Evolutionary conservation across 2,888 invertebrate genomes (phyloP), one percentile per base, ranked within the genome.

Genomic region (Drosophila multiciliata): DNA sequence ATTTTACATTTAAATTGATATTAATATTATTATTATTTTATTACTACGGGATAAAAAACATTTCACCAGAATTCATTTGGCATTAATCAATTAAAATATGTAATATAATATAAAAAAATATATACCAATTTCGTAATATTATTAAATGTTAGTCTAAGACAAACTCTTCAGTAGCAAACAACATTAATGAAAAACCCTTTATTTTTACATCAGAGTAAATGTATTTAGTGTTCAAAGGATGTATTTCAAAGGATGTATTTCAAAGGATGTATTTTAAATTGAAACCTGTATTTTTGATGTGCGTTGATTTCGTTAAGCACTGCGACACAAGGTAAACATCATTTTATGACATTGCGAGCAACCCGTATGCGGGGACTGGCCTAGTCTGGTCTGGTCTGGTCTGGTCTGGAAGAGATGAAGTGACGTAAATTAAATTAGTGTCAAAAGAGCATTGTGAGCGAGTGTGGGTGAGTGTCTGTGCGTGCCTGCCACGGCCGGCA

Each of bases 371-470:
- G 45, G 42, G 42, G 1, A 36, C 36, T 65, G 35, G 53, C 33
- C 60, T 33, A 20, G 20, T 15, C 23, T 29, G 26, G 17, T 0
- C 26, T 2, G 36, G 15, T 4, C 15, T 26, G 69, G 20, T n/a
- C 35, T 58, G 52, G 57, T 15, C 54, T 40, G 50, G 54, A 52
- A 26, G 73, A 67, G 73, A 70, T 71, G 74, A 71, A 72, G 73
- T 80, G 86, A 74, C 76, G 80, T 70, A 87, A 86, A 87, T 87
- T 78, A 87, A 88, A 87, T 88, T 87, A 86, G 87, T 87, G 83
- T 88, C 88, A 86, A 76, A 88, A 82, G 76, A 83, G 81, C 81
- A 84, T 70, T 81, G 75, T 71, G 80, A 69, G 78, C 61, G 58
- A 63, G 80, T 62, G 66, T 75, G 66, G 73, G 71, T 73, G 76